Percentiles rank a stretch among this genome's conserved stretches.
Conservation (phyloP, 1,140 invertebrate genomes). For the Eciton burchellii region DNA sequence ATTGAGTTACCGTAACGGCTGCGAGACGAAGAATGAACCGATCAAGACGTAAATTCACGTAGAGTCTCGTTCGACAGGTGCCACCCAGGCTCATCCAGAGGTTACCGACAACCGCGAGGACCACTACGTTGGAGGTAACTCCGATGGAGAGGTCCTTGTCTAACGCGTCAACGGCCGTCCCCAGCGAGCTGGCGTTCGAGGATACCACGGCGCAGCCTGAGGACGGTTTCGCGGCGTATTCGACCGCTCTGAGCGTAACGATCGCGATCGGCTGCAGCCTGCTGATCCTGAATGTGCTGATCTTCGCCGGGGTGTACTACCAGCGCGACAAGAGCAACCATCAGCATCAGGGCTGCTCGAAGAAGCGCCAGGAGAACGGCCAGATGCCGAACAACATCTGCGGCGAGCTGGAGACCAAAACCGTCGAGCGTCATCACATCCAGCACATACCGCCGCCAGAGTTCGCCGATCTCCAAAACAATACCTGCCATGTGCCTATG, state of each 20-base stretch:
- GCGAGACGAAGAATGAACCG: not conserved
- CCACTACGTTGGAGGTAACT: constrained; percentile 76
- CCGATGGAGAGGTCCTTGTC: constrained; percentile 72
- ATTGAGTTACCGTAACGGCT: too few relatives aligned
- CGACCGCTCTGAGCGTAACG: constrained; percentile 95
- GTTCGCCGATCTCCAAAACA: constrained; percentile 91
- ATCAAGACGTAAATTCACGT: not conserved
- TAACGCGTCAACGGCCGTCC: constrained; percentile 76
- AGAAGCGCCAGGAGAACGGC: constrained; percentile 92
- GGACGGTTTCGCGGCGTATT: constrained; percentile 94
- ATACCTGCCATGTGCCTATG: constrained; percentile 88
- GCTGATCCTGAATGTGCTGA: constrained; percentile 95
- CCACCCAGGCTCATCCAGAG: constrained; percentile 83
- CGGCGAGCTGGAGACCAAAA: constrained; percentile 90
- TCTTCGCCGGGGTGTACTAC: constrained; percentile 97
- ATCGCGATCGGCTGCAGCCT: constrained; percentile 97
- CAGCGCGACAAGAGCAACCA: constrained; percentile 92
- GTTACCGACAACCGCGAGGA: constrained; percentile 79
- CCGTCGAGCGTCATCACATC: constrained; percentile 90
- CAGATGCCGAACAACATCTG: constrained; percentile 94
- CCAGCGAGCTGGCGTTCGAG: constrained; percentile 81
- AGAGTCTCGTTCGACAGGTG: constrained; percentile 73
- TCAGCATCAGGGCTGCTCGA: constrained; percentile 86
- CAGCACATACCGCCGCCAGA: constrained; percentile 92
- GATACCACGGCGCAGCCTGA: constrained; percentile 88